phyloP scores from a whole-genome alignment of 2,888 invertebrate species.

The Xylophagus ater region DNA sequence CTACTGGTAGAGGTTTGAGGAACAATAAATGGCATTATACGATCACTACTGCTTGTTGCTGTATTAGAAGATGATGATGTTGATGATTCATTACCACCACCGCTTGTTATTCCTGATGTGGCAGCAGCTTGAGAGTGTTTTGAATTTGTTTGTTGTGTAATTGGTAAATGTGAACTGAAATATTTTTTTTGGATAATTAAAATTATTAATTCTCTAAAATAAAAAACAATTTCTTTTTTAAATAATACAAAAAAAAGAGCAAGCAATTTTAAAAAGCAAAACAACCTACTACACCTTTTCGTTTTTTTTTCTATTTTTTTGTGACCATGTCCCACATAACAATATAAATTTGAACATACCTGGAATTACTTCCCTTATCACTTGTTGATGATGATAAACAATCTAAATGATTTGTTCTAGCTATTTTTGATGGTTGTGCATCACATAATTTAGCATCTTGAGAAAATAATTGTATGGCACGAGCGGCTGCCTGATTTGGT shows the following conservation, averaged over 20 bases:
- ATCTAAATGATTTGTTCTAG: slow-evolving; percentile 43
- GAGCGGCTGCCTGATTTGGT: slow-evolving; percentile 82
- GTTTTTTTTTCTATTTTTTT: too few relatives aligned
- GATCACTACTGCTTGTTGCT: slow-evolving; percentile 11
- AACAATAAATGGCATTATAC: slow-evolving; percentile 1
- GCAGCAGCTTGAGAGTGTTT: slow-evolving; percentile 10
- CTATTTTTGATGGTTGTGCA: slow-evolving; percentile 55
- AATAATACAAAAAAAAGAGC: too few relatives aligned
- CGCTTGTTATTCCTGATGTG: background rate
- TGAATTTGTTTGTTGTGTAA: slow-evolving; percentile 12
- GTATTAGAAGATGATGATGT: slow-evolving; percentile 11
- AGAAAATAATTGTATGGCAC: slow-evolving; percentile 76
- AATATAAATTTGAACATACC: too few relatives aligned
- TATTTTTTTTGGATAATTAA: too few relatives aligned
- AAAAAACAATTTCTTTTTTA: too few relatives aligned
- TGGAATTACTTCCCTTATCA: slow-evolving; percentile 9
- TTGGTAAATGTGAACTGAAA: slow-evolving; percentile 15
- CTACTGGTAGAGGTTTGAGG: slow-evolving; percentile 12
- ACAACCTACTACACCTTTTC: too few relatives aligned
- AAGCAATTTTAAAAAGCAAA: too few relatives aligned
- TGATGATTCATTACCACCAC: slow-evolving; percentile 9
- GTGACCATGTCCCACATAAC: too few relatives aligned
- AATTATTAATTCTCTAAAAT: too few relatives aligned
- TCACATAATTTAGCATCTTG: slow-evolving; percentile 78
- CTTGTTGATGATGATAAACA: slow-evolving; percentile 15